A percentile compares a stretch with the other conserved stretches of the same genome.
Evolutionary conservation across 1,140 invertebrate species (phyloP).

Genomic region (Hypothenemus hampei): DNA sequence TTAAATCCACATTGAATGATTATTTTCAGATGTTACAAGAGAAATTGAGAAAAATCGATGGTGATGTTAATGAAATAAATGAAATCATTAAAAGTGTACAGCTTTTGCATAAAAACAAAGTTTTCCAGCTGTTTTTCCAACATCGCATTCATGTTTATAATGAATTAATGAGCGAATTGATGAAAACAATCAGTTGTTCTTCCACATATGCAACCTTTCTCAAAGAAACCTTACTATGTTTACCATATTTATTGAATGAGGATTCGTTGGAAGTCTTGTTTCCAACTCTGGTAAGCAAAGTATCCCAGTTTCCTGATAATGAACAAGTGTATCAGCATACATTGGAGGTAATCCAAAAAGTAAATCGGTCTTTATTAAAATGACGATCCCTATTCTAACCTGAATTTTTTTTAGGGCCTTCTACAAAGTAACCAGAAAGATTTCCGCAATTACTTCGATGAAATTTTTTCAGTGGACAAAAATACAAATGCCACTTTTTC

Average conservation of each 20-base stretch:
- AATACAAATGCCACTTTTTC: no score
- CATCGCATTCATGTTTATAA: constrained; percentile 32
- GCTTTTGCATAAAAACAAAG: constrained; percentile 7
- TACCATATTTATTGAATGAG: constrained; percentile 22
- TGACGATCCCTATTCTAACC: no score
- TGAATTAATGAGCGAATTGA: constrained; percentile 20
- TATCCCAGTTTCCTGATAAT: constrained; percentile 22
- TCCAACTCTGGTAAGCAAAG: constrained; percentile 21
- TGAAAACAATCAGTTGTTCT: constrained; percentile 18
- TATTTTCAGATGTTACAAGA: constrained; percentile 23
- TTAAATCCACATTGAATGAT: no score
- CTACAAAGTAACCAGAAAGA: constrained; percentile 28
- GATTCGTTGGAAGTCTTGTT: constrained; percentile 29
- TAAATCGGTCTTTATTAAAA: constrained; percentile 24
- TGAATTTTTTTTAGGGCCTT: constrained; percentile 32
- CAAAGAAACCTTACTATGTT: constrained; percentile 26
- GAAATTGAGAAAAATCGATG: constrained; percentile 7
- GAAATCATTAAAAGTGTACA: background rate
- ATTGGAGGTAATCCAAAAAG: constrained; percentile 32
- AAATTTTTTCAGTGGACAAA: constrained; percentile 25
- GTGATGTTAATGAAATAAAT: background rate
- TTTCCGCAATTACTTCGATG: constrained; percentile 28
- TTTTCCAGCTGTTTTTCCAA: constrained; percentile 35
- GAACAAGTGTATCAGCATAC: constrained; percentile 28
- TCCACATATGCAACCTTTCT: constrained; percentile 22